Evolutionary conservation across 2,113 vertebrate genomes (phyloP), one percentile per base, ranked within the genome.

Genomic region (Genyomyrus donnyi): DNA sequence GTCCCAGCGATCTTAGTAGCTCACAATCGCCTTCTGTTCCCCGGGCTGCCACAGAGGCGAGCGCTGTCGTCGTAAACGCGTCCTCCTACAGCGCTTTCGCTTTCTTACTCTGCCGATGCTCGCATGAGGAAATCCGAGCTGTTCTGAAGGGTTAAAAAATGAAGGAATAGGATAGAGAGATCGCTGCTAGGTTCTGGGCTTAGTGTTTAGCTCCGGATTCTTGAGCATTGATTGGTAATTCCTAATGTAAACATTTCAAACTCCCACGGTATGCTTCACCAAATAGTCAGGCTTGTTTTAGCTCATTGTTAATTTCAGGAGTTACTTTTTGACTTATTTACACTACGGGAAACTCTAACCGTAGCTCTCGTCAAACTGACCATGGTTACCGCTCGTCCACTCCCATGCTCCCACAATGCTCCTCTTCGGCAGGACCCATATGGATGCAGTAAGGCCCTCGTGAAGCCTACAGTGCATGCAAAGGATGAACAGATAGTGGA

Each of bases 401-500:
- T 27, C 46, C 62, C 50, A 21, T 87, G 92, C 93, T 94, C 94
- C 92, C 92, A 92, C 91, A 92, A 89, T 92, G 58, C 91, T 89
- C 91, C 91, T 52, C 91, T 91, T 87, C 89, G 89, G 89, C 91
- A 9, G 87, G 90, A 70, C 89, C 89, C 92, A 93, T 92, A 93
- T 92, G 92, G 90, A 92, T 89, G 92, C 92, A 90, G 53, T 92
- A 88, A 91, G 91, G 91, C 77, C 35, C 91, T 85, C 58, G 62
- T 88, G 91, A 45, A 90, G 89, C 87, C 48, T 85, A 19, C 87
- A 89, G 89, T 49, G 66, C 88, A 89, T 39, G 87, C 85, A 74
- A 89, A 92, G 87, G 88, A 95, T 92, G 93, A 92, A 91, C 93
- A 93, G 92, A 91, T 45, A 90, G 85, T 91, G 93, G 92, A 94